Evolutionary conservation across 1,140 invertebrate genomes (phyloP).

Genomic region (Calosoma granatense): DNA sequence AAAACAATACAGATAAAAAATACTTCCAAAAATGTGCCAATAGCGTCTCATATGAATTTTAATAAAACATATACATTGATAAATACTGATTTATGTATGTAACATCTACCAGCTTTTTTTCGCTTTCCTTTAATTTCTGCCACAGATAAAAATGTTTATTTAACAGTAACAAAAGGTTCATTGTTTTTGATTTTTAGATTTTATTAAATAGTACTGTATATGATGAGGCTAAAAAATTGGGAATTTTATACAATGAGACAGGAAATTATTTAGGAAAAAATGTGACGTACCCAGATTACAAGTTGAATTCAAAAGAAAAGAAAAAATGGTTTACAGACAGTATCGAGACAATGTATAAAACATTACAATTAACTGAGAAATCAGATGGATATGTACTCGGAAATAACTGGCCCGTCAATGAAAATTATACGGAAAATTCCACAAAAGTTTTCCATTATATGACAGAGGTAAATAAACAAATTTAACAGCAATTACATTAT

Average conservation of each 20-base stretch:
- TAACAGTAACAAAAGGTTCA: constrained; percentile 10
- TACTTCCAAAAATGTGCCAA: too few relatives aligned
- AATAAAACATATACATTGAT: too few relatives aligned
- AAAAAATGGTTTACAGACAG: constrained; percentile 17
- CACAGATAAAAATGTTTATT: too few relatives aligned
- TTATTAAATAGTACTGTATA: constrained; percentile 13
- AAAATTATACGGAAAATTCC: constrained; percentile 19
- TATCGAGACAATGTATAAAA: too few relatives aligned
- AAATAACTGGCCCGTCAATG: constrained; percentile 30
- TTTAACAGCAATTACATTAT: too few relatives aligned
- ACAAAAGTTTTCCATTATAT: constrained; percentile 23
- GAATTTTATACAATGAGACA: constrained; percentile 16
- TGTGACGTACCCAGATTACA: constrained; percentile 30
- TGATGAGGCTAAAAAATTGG: constrained; percentile 3
- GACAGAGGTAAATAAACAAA: too few relatives aligned
- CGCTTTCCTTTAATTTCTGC: too few relatives aligned
- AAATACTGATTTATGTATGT: too few relatives aligned
- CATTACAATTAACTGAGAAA: too few relatives aligned
- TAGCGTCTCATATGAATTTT: too few relatives aligned
- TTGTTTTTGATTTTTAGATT: constrained; percentile 18
- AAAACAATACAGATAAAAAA: too few relatives aligned
- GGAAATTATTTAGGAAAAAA: constrained; percentile 19
- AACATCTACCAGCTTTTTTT: too few relatives aligned
- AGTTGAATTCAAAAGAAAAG: constrained; percentile 18
- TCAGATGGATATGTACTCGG: constrained; percentile 25